Evolutionary conservation across 2,888 invertebrate species (phyloP).

Genomic region (Dryococelus australis): DNA sequence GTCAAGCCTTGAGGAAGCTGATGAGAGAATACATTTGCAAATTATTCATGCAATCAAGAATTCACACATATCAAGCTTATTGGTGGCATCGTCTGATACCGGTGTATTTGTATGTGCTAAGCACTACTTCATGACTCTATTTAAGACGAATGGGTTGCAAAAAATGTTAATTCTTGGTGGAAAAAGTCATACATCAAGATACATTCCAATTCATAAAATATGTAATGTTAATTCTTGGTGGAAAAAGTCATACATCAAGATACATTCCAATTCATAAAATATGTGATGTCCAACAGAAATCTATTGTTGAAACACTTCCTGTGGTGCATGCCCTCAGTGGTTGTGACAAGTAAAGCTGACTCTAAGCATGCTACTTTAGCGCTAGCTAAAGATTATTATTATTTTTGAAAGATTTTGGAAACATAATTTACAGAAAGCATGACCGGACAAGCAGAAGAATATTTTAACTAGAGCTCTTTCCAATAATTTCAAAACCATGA

Average conservation of each 20-base stretch:
- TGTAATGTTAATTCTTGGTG: neutral
- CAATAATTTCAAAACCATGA: neutral
- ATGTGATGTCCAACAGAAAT: neutral
- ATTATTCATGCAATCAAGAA: constrained; percentile 2
- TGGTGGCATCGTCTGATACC: neutral
- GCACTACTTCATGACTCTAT: neutral
- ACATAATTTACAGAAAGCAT: neutral
- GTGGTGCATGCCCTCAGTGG: neutral
- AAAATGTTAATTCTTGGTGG: neutral
- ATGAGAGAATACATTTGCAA: neutral
- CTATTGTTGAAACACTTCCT: neutral
- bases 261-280: neutral
- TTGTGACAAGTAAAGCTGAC: neutral
- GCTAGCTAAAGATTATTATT: neutral
- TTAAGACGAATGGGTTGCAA: neutral
- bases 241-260: neutral
- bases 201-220: neutral
- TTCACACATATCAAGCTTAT: neutral
- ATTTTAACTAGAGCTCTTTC: neutral
- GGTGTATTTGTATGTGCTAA: neutral
- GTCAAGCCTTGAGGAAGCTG: constrained; percentile 11
- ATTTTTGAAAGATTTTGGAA: neutral
- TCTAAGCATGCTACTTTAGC: neutral
- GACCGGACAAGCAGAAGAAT: neutral
- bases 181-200: neutral